Base-by-base conservation (phyloP, 2,888 invertebrate genomes). In the Andrena haemorrhoa region DNA sequence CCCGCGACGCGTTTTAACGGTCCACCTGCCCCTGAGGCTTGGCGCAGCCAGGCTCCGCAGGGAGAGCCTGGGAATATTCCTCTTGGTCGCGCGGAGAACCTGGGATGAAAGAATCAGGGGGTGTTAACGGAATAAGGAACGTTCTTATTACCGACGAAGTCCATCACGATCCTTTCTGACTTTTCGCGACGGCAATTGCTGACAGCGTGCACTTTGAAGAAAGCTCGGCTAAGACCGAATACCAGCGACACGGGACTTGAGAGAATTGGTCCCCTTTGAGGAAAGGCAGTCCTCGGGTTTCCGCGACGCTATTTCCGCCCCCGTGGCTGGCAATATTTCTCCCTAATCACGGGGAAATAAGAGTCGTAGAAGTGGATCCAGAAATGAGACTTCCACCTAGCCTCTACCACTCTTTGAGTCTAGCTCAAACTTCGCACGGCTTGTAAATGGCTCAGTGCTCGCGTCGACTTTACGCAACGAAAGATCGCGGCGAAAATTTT, bases 1-100 rank as follows among this genome's bases (percentile, higher is more conserved):
- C 31, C 26, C 65, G 35, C 41, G 23, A 20, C n/a, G 73, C 79
- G 61, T 78, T 87, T 84, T 83, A 84, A 84, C 87, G 85, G 82
- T 49, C 41, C 41, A 41, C 41, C 41, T 16, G 16, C 41, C 41
- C 16, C 41, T 0, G 41, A 41, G 41, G 41, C 41, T 41, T 1
- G 16, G 16, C 16, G 16, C 16, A 16, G 16, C 5, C 41, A 4
- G 41, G 12, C 41, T 41, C 12, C 41, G 41, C 41, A 12, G 12
- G 41, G 41, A 23, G 1, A 41, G 41, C 4, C 12, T 16, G 12
- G 12, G 41, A 41, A 41, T 16, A 41, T 16, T 41, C 41, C 41
- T 16, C 16, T 16, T 16, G 41, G 16, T 16, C 12, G 4, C 41
- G 41, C 16, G 41, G 16, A 16, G 5, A 1, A 16, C 16, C 16